These are phyloP conservation scores for Teinopalpus imperialis DNA, from an alignment of 2,888 invertebrate species.

Conservation along the genomic window DNA sequence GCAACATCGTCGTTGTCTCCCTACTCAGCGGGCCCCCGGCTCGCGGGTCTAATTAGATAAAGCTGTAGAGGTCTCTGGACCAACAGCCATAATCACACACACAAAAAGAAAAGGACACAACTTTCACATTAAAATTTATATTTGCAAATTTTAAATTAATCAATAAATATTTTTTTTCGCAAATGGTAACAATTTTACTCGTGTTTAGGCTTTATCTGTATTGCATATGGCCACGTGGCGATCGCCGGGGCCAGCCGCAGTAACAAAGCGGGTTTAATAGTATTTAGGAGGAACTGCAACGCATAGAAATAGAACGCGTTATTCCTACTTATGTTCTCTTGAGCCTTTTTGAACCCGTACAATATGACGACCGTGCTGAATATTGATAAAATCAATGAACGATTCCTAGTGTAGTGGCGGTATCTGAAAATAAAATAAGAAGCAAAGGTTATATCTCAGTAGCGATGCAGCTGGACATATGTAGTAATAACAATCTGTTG, in stretches of 20 bases:
- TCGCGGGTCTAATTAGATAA: no score
- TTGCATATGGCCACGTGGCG: slow-evolving; percentile 53
- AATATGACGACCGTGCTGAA: slow-evolving; percentile 38
- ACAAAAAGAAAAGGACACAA: no score
- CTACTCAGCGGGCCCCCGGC: no score
- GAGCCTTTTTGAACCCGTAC: slow-evolving; percentile 34
- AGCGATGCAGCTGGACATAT: no score
- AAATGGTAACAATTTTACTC: slow-evolving; percentile 10
- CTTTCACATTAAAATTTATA: slow-evolving; percentile 1
- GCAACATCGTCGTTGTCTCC: no score
- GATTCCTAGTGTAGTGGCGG: slow-evolving; percentile 58
- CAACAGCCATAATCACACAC: no score
- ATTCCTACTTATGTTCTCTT: slow-evolving; percentile 41
- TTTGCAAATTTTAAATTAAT: background rate
- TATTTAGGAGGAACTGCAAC: slow-evolving; percentile 42
- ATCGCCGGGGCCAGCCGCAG: slow-evolving; percentile 45
- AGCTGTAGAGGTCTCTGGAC: no score
- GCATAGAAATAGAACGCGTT: slow-evolving; percentile 41
- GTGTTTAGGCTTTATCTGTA: slow-evolving; percentile 33
- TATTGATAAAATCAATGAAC: slow-evolving; percentile 51
- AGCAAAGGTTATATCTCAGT: no score
- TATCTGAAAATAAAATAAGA: slow-evolving; percentile 49
- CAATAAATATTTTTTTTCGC: slow-evolving; percentile 2
- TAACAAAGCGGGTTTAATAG: slow-evolving; percentile 45
- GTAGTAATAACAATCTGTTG: no score